Evolutionary conservation across 2,888 invertebrate species (phyloP), one percentile per base, ranked within the genome.

Genomic region (Heteromyza rotundicornis): DNA sequence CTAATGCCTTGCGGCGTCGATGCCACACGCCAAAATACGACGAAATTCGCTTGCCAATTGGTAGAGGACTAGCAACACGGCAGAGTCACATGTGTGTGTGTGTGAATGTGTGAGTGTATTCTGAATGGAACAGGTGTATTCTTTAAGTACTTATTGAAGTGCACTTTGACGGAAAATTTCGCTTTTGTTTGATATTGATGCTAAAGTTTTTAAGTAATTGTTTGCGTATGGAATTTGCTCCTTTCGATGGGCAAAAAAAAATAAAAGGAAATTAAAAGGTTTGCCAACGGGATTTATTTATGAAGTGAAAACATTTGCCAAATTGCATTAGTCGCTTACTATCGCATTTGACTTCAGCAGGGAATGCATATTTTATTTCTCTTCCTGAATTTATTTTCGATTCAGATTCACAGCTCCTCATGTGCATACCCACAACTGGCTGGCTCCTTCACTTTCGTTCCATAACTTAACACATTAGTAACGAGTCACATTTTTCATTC

Each of bases 1-100:
- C 77, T 76, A 75, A 75, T 77, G 76, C 75, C 77, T 76, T 73
- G 68, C 55, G 55, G 62, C 50, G 54, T 16, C 24, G 53, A 52
- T 56, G 50, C 17, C 47, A 20, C 20, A 17, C 20, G 20, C 47
- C 47, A 47, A 47, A 47, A 47, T 47, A 17, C 23, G 14, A 12
- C 16, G 14, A 23, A 20, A 51, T 16, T 8, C 22, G 0, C 22
- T 23, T 51, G 50, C 16, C 24, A 22, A 23, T 23, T 51, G 24
- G 40, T 40, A 40, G 40, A 40, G 40, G 3, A 40, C 10, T 40
- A 27, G 27, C 10, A 27, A 27, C 10, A 27, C n/a, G n/a, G n/a
- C n/a, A n/a, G n/a, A n/a, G n/a, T n/a, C n/a, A n/a, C n/a, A n/a
- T n/a, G 32, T 32, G 32, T 32, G 32, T 32, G 32, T 32, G 40